Conservation (phyloP, 2,113 vertebrate genomes). For the Pomatorhinus ruficollis region DNA sequence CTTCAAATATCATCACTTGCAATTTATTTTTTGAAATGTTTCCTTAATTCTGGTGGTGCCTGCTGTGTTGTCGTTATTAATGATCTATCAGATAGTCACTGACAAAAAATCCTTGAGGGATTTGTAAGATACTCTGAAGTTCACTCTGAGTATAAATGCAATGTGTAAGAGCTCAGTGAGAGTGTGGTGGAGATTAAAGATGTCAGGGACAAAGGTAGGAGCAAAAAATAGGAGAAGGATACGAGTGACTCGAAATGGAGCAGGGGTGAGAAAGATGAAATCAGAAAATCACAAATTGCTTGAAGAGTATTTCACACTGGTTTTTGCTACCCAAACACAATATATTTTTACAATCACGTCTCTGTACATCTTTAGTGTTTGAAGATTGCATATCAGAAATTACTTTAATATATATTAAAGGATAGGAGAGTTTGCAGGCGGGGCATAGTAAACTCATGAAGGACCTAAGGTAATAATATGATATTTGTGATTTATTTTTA, state of each 20-base stretch:
- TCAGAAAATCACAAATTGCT: background rate
- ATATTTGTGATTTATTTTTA: background rate
- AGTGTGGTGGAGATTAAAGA: background rate
- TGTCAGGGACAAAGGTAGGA: background rate
- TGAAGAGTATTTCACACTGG: background rate
- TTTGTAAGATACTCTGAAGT: background rate
- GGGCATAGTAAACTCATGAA: background rate
- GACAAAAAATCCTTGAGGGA: background rate
- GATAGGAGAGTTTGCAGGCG: background rate
- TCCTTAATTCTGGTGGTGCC: background rate
- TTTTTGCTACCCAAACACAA: background rate
- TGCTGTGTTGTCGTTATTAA: background rate
- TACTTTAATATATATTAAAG: background rate
- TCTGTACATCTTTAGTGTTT: background rate
- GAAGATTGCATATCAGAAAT: background rate
- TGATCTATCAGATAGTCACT: background rate
- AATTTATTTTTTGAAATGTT: slow-evolving; percentile 15
- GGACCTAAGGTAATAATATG: no score
- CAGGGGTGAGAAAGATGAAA: background rate
- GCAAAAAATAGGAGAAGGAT: background rate
- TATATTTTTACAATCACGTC: background rate
- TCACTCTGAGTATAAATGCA: background rate
- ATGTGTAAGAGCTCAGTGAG: background rate
- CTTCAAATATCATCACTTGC: background rate
- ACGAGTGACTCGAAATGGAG: background rate